Percentiles rank a stretch among this genome's conserved stretches.
phyloP scores from a whole-genome alignment of 2,888 invertebrate species.

The Eucriotettix oculatus region DNA sequence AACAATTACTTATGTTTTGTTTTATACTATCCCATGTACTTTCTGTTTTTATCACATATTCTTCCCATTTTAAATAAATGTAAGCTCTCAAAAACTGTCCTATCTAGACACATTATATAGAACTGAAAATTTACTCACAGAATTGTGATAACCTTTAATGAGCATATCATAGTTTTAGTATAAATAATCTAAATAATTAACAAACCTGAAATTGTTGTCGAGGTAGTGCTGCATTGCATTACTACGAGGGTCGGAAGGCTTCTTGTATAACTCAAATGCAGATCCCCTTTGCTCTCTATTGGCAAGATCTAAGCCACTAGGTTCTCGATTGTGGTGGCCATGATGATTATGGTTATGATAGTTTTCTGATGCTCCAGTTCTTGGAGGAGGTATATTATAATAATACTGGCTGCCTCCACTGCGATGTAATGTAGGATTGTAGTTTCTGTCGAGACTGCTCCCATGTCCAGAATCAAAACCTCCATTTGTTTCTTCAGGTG shows the following conservation, averaged over 20 bases:
- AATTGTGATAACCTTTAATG: no score
- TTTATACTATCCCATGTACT: no score
- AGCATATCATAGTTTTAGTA: no score
- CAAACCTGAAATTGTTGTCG: constrained; percentile 20
- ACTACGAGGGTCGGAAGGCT: constrained; percentile 39
- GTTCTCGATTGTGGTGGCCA: constrained; percentile 23
- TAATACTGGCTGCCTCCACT: constrained; percentile 29
- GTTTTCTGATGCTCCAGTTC: constrained; percentile 14
- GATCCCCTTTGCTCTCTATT: constrained; percentile 84
- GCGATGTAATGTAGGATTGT: constrained; percentile 14
- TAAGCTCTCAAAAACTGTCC: no score
- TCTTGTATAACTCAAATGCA: constrained; percentile 87
- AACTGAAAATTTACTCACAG: no score
- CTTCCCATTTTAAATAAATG: no score
- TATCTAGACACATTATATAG: no score
- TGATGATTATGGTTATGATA: constrained; percentile 15
- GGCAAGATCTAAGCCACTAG: constrained; percentile 46
- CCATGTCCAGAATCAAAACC: constrained; percentile 30
- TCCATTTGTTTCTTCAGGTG: constrained; percentile 11
- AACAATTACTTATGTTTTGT: no score
- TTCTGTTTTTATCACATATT: no score
- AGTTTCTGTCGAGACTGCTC: constrained; percentile 31
- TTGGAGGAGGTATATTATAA: constrained; percentile 29
- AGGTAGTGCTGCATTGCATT: constrained; percentile 18
- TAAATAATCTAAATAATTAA: no score